Conservation (phyloP, 1,140 invertebrate genomes). For the Drosophila melanogaster region Release_6_plus_ISO1_MT NT_037436.4:5970001-5970500, state of each 20-base stretch:
- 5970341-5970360: slow-evolving; percentile 78
- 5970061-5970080: slow-evolving; percentile 53
- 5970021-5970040: slow-evolving; percentile 39
- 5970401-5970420: slow-evolving; percentile 79
- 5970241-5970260: slow-evolving; percentile 67
- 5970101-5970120: slow-evolving; percentile 53
- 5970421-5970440: background rate
- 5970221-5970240: slow-evolving; percentile 61
- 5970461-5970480: slow-evolving; percentile 71
- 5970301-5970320: slow-evolving; percentile 71
- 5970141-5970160: slow-evolving; percentile 12
- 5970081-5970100: slow-evolving; percentile 52
- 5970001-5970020: slow-evolving; percentile 13
- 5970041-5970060: slow-evolving; percentile 34
- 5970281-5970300: background rate
- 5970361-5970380: slow-evolving; percentile 73
- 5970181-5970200: slow-evolving; percentile 40
- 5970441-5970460: slow-evolving; percentile 32
- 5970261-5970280: slow-evolving; percentile 64
- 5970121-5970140: slow-evolving; percentile 59
- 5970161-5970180: slow-evolving; percentile 25
- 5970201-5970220: slow-evolving; percentile 70
- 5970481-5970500: slow-evolving; percentile 15
- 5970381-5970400: slow-evolving; percentile 56
- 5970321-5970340: slow-evolving; percentile 75